Conservation (phyloP, 2,113 vertebrate species). For the Okapia johnstoni region DNA sequence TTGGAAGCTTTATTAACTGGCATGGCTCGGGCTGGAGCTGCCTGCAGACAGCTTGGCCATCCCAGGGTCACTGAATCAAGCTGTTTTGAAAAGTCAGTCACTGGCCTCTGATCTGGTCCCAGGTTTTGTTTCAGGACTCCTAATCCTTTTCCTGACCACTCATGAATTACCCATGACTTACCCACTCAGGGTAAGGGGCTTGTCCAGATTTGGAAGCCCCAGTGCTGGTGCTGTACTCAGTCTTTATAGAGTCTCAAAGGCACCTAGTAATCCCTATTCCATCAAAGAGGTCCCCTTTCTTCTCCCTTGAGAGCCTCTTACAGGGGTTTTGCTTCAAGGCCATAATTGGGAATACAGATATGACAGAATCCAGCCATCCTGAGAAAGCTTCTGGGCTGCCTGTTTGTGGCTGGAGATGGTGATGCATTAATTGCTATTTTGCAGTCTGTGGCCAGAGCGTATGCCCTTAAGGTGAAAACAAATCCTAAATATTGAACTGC, state of each 20-base stretch:
- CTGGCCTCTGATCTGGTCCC: not conserved
- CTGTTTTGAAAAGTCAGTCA: not conserved
- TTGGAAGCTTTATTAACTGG: not conserved
- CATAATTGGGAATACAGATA: not conserved
- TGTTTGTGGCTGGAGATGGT: not conserved
- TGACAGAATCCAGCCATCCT: not conserved
- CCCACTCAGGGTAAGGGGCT: not conserved
- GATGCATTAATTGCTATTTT: not conserved
- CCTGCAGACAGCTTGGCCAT: not conserved
- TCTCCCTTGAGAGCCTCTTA: not conserved
- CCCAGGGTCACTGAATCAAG: not conserved
- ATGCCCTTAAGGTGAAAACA: not conserved
- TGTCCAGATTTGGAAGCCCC: not conserved
- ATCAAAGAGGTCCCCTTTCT: not conserved
- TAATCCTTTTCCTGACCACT: not conserved
- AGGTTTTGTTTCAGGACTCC: not conserved
- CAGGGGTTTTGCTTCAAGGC: not conserved
- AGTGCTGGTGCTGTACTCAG: not conserved
- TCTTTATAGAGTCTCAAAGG: not conserved
- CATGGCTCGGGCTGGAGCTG: not conserved
- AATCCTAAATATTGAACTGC: not conserved
- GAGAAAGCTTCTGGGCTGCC: not conserved
- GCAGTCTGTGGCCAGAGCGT: not conserved
- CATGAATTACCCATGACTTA: not conserved
- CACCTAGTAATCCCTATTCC: not conserved